Evolutionary conservation across 2,797 vertebrate species (phyloP).

Genomic region (Centroberyx gerrardi): DNA sequence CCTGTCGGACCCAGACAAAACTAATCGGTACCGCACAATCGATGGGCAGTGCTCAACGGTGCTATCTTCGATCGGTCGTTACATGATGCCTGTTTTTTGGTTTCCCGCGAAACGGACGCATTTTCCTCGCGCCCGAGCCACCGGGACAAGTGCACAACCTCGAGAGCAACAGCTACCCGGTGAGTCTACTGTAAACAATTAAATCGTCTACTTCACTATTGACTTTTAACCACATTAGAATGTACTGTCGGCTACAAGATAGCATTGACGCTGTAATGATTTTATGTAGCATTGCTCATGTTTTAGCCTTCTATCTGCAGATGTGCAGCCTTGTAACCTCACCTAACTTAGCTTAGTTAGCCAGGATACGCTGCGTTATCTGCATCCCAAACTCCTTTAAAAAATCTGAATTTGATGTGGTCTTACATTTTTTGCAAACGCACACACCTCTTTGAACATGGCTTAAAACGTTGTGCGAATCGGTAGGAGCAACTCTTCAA

Average conservation of each 20-base stretch:
- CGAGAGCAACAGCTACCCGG: background rate
- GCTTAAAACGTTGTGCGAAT: fast-evolving
- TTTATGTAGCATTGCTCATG: background rate
- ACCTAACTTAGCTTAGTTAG: too few species aligned
- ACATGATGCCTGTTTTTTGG: constrained; percentile 64
- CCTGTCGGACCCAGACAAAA: constrained; percentile 25
- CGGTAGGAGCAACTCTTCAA: background rate
- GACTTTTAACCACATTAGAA: fast-evolving
- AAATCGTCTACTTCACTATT: background rate
- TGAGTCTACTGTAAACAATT: constrained; percentile 30
- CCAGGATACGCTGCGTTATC: too few species aligned
- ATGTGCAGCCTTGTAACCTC: too few species aligned
- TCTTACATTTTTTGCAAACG: background rate
- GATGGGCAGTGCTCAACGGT: background rate
- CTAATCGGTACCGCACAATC: constrained; percentile 36
- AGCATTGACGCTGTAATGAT: background rate
- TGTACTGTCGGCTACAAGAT: fast-evolving
- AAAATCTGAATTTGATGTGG: background rate
- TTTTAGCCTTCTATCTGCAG: background rate
- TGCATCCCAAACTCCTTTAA: background rate
- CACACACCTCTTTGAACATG: background rate
- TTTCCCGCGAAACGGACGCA: constrained; percentile 82
- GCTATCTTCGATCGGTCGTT: constrained; percentile 38
- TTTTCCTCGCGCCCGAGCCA: constrained; percentile 28
- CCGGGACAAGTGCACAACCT: background rate